Evolutionary conservation across 2,888 invertebrate species (phyloP).

Genomic region (Gasteruption jaculator): DNA sequence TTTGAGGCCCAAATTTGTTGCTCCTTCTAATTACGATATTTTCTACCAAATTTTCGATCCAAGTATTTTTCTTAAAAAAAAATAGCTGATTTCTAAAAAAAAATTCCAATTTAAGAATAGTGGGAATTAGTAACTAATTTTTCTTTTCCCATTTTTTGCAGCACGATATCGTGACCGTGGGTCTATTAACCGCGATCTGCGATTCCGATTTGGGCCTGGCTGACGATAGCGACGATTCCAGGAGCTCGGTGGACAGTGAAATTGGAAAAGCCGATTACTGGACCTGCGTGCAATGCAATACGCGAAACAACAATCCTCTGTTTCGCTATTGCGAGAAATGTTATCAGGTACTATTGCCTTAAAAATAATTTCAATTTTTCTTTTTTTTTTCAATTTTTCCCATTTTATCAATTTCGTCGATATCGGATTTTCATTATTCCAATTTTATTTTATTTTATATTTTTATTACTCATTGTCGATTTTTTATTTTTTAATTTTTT

Average conservation of each 20-base stretch:
- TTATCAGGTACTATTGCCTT: conserved; percentile 58
- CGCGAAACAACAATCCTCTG: conserved; percentile 60
- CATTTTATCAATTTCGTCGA: conserved; percentile 18
- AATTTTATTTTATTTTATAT: conserved; percentile 3
- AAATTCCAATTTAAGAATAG: no score
- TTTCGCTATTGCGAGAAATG: conserved; percentile 69
- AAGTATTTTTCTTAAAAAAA: no score
- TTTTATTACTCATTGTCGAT: conserved; percentile 20
- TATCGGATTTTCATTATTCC: conserved; percentile 5
- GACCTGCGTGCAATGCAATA: conserved; percentile 63
- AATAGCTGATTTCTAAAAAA: no score
- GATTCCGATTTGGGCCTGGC: conserved; percentile 35
- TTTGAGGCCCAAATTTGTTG: no score
- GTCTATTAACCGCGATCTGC: conserved; percentile 30
- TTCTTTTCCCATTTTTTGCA: no score
- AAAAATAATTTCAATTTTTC: conserved; percentile 1
- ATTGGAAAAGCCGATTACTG: conserved; percentile 60
- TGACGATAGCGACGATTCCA: conserved; percentile 41
- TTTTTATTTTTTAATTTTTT: conserved; percentile 18
- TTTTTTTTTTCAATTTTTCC: conserved; percentile 22
- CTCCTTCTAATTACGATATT: no score
- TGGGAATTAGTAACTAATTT: no score
- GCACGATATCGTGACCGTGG: conserved; percentile 32
- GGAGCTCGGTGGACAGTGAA: conserved; percentile 48
- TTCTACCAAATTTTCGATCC: no score